These are phyloP conservation scores for Lutjanus erythropterus DNA, from an alignment of 2,113 vertebrate genomes.

Conservation along the genomic window DNA sequence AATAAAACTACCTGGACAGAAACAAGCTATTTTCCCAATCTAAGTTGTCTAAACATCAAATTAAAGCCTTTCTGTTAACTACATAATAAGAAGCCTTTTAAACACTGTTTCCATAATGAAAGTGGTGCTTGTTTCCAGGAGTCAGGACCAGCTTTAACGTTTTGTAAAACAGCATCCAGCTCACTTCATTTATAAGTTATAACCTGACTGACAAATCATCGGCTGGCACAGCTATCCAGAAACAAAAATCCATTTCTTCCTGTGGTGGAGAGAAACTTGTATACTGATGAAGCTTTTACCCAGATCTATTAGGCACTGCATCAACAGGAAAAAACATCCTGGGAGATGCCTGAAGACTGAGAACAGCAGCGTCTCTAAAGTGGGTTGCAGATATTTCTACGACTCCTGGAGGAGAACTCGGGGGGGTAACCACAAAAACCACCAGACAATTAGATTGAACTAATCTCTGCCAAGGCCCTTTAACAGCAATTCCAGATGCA, in stretches of 20 bases:
- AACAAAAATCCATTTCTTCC: neutral
- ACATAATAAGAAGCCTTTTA: neutral
- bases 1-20: slow-evolving; percentile 2
- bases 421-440: slow-evolving; percentile 49
- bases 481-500: slow-evolving; percentile 32
- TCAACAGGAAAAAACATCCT: slow-evolving; percentile 22
- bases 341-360: slow-evolving; percentile 36
- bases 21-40: neutral
- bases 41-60: neutral
- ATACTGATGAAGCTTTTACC: neutral
- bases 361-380: slow-evolving; percentile 35
- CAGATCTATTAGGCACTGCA: slow-evolving; percentile 3
- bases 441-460: slow-evolving; percentile 35
- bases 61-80: neutral
- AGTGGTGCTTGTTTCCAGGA: slow-evolving; percentile 6
- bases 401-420: slow-evolving; percentile 22
- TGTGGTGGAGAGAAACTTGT: neutral
- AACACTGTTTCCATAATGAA: slow-evolving; percentile 5
- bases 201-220: slow-evolving; percentile 15
- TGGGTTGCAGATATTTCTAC: slow-evolving; percentile 26
- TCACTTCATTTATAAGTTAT: slow-evolving; percentile 13
- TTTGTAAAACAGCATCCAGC: neutral
- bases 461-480: slow-evolving; percentile 43
- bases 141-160: slow-evolving; percentile 5
- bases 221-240: neutral